These are phyloP conservation scores for Puntigrus tetrazona DNA, from an alignment of 2,113 vertebrate genomes.

Conservation along the genomic window DNA sequence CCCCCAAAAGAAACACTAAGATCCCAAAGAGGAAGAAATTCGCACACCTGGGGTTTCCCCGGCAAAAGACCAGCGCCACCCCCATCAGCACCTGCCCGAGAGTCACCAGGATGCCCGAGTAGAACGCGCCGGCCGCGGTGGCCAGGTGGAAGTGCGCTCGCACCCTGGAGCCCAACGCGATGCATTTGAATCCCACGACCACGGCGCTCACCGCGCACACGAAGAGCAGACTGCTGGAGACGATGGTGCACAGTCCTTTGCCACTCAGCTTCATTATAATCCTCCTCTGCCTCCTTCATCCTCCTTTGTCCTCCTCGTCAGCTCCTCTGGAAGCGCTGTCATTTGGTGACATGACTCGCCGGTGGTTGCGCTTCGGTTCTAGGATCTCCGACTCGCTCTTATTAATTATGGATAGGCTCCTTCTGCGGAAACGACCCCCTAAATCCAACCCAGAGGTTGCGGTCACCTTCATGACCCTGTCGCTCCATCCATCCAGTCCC, in stretches of 20 bases:
- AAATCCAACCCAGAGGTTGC: slow-evolving; percentile 57
- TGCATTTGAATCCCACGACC: slow-evolving; percentile 90
- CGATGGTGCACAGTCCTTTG: slow-evolving; percentile 91
- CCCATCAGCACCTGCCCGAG: slow-evolving; percentile 85
- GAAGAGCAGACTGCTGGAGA: slow-evolving; percentile 90
- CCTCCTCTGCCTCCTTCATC: slow-evolving; percentile 86
- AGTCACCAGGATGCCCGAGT: slow-evolving; percentile 88
- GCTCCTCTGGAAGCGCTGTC: slow-evolving; percentile 74
- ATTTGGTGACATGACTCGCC: slow-evolving; percentile 74
- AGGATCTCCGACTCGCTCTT: slow-evolving; percentile 61
- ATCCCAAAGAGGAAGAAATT: slow-evolving; percentile 90
- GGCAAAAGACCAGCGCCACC: slow-evolving; percentile 84
- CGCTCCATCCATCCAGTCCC: slow-evolving; percentile 59
- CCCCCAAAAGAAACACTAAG: slow-evolving; percentile 88
- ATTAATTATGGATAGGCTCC: slow-evolving; percentile 70
- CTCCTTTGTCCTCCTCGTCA: slow-evolving; percentile 80
- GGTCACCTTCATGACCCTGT: slow-evolving; percentile 64
- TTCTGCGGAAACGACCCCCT: slow-evolving; percentile 59
- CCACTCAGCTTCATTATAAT: slow-evolving; percentile 96
- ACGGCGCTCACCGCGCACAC: slow-evolving; percentile 91
- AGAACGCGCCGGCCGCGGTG: slow-evolving; percentile 88
- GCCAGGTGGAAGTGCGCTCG: slow-evolving; percentile 88
- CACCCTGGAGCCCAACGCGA: slow-evolving; percentile 86
- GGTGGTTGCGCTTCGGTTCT: slow-evolving; percentile 71
- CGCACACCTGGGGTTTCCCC: slow-evolving; percentile 80